A percentile compares a stretch with the other conserved stretches of the same genome.
phyloP scores from a whole-genome alignment of 1,140 invertebrate species.

The Eurytemora carolleeae region DNA sequence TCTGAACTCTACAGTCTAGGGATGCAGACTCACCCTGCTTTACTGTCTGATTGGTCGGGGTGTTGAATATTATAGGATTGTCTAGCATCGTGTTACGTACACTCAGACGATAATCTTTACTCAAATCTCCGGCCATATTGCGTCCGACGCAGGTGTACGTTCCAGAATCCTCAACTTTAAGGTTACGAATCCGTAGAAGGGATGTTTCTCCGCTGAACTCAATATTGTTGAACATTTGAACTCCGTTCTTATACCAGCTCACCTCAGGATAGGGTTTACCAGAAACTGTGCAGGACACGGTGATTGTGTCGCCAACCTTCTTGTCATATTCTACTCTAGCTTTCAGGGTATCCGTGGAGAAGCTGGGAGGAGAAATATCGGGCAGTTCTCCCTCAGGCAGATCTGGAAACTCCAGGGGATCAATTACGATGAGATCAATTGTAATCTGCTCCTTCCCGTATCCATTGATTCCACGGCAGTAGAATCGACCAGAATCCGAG shows the following conservation, averaged over 20 bases:
- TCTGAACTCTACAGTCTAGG: background rate
- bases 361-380: background rate
- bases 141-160: background rate
- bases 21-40: background rate
- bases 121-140: background rate
- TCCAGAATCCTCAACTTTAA: background rate
- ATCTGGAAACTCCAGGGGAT: background rate
- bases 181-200: background rate
- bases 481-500: constrained; percentile 19
- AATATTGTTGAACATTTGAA: background rate
- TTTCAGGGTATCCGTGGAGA: background rate
- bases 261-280: background rate
- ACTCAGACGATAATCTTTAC: background rate
- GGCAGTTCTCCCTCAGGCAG: background rate
- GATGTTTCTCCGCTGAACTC: background rate
- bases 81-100: background rate
- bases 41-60: background rate
- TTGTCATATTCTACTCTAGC: background rate
- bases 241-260: background rate
- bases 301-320: background rate
- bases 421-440: background rate
- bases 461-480: constrained; percentile 21
- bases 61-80: background rate
- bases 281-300: background rate
- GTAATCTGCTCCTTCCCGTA: constrained; percentile 16